Evolutionary conservation across 1,140 invertebrate species (phyloP), one percentile per base, ranked within the genome.

Genomic region (Mercenaria mercenaria): DNA sequence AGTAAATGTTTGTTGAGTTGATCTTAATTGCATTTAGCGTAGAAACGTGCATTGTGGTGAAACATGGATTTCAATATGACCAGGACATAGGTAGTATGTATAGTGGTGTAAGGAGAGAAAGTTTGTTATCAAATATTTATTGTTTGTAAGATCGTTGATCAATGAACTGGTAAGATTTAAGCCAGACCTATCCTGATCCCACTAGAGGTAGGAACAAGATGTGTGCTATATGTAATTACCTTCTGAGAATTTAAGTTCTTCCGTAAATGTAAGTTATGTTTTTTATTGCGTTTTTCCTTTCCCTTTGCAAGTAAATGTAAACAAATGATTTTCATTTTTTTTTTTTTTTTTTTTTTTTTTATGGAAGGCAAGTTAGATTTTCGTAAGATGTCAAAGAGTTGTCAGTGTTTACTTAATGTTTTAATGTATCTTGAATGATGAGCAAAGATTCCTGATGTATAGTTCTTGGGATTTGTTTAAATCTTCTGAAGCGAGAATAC

Each of bases 1-100:
- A 82, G 80, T 67, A 82, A 82, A 82, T 82, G 80, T 82, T 82
- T 61, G 59, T 43, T 41, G 39, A 64, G 59, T 82, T 41, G 59
- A 39, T 72, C 67, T 20, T 82, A 82, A 82, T 82, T 82, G 80
- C 80, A 82, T 82, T 82, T 82, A 82, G 32, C 80, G 2, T 72
- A 26, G 67, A 72, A 72, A 72, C 37, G 32, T 72, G 67, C 34
- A 72, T 72, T 23, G 37, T 72, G 34, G 37, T 37, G 2, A 72
- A 39, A 72, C 23, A 39, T 23, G 37, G 67, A 4, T 39, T 72
- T 39, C 34, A 18, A 39, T 72, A 41, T 18, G 8, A 29, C 11
- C 11, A 37, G 34, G 67, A 37, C 29, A 41, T 72, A 15, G 26
- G 1, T 4, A 41, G 67, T 72, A 23, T 72, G 67, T 72, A 64